Evolutionary conservation across 2,888 invertebrate species (phyloP), one percentile per base, ranked within the genome.

Genomic region (Quadriops clusia): DNA sequence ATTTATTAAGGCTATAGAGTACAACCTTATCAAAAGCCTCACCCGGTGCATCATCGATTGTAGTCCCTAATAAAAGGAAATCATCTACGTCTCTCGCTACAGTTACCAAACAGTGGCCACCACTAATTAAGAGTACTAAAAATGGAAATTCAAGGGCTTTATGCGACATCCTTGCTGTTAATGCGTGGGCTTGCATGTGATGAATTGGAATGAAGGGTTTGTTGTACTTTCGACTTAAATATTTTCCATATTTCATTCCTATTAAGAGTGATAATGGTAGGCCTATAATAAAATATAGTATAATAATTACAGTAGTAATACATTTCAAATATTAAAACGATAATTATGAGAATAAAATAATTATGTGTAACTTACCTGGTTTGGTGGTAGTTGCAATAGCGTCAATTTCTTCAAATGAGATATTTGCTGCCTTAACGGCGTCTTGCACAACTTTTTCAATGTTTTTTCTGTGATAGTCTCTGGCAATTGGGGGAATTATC

Each of bases 131-230:
- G 13, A 97, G 64, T 23, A 84, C 83, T 34, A 97, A 61, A 60
- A 81, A 97, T 13, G 97, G 97, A 65, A 83, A 94, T 33, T 76
- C 64, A 28, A 90, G 63, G 42, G 72, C 41, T 56, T 62, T 61
- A 33, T 75, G 56, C 10, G 69, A 64, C 75, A 94, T 77, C 53
- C 94, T 71, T 12, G 76, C 79, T 9, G 85, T 85, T 33, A 98
- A 64, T 3, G 97, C 93, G 67, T 98, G 98, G 2, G 98, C 97
- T 67, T 95, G 83, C 98, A 98, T 98, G 49, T 98, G 98, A 66
- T 98, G 97, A 35, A 98, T 79, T 0, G 97, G 93, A 53, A 98
- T 85, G 39, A 97, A 63, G 0, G 91, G 90, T 55, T 82, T 86
- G 0, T 67, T 61, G 39, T 72, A 64, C 30, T 64, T 61, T 42